phyloP scores from a whole-genome alignment of 2,797 vertebrate species.

The Galago senegalensis region DNA sequence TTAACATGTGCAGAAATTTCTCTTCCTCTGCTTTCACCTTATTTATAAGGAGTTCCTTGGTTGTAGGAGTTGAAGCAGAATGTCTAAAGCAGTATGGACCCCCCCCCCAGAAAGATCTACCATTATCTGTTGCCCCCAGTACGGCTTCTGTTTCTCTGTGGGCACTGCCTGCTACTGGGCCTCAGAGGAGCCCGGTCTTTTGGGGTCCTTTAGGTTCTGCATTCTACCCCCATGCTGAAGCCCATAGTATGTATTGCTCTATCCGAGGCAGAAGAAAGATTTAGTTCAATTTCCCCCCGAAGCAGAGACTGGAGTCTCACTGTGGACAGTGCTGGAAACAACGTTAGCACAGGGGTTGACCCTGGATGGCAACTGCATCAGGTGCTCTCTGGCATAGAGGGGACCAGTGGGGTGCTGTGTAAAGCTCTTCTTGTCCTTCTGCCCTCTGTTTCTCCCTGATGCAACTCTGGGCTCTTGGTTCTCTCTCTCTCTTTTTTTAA shows the following conservation, averaged over 20 bases:
- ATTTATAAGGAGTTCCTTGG: neutral
- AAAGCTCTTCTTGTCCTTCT: neutral
- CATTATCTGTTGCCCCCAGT: rapidly evolving
- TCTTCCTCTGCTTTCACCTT: neutral
- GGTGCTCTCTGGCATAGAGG: neutral
- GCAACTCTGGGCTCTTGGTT: neutral
- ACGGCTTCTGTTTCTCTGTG: neutral
- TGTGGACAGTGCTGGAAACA: neutral
- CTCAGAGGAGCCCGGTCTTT: neutral
- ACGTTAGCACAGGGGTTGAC: neutral
- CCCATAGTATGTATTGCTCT: neutral
- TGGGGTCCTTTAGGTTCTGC: neutral
- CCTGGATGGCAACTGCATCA: neutral
- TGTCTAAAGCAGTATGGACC: neutral
- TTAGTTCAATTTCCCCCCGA: neutral
- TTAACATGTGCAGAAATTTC: neutral
- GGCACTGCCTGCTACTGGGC: neutral
- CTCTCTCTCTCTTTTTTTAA: neutral
- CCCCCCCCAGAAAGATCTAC: neutral
- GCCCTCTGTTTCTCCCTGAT: neutral
- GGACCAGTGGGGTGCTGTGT: neutral
- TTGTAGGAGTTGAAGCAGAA: neutral
- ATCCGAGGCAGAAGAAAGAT: neutral
- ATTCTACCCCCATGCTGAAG: neutral
- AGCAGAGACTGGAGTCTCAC: neutral